Evolutionary conservation across 2,888 invertebrate species (phyloP).

Genomic region (Frankliniella intonsa): DNA sequence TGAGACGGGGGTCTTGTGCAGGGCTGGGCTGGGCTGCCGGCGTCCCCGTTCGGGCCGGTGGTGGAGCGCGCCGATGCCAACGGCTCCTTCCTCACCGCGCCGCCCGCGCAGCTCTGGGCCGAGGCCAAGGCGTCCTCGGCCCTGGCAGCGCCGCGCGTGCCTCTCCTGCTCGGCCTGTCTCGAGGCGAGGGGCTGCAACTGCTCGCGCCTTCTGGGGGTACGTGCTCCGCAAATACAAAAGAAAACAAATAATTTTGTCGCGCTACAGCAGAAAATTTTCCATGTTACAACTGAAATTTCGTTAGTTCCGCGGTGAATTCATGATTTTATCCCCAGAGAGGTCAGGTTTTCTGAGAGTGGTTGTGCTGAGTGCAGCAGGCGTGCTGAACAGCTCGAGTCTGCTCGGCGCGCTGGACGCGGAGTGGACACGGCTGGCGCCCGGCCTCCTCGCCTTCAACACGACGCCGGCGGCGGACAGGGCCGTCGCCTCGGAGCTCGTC

Average conservation of each 20-base stretch:
- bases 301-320: no score
- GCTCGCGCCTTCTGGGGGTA: not conserved
- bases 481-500: not conserved
- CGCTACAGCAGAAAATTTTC: not conserved
- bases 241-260: not conserved
- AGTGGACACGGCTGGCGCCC: not conserved
- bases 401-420: not conserved
- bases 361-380: not conserved
- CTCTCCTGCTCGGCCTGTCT: not conserved
- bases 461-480: not conserved
- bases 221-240: no score
- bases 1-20: not conserved
- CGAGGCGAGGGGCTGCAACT: not conserved
- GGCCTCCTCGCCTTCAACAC: slow-evolving; percentile 1
- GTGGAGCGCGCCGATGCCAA: not conserved
- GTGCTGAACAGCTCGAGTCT: not conserved
- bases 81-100: not conserved
- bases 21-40: slow-evolving; percentile 12
- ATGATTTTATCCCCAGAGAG: no score
- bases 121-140: not conserved
- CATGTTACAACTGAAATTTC: no score
- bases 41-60: slow-evolving; percentile 2
- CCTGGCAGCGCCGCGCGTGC: not conserved
- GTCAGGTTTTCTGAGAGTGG: no score
- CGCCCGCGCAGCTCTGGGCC: not conserved